A percentile compares a stretch with the other conserved stretches of the same genome.
Evolutionary conservation across 2,797 vertebrate species (phyloP).

Genomic region (Pseudocheirus occidentalis): DNA sequence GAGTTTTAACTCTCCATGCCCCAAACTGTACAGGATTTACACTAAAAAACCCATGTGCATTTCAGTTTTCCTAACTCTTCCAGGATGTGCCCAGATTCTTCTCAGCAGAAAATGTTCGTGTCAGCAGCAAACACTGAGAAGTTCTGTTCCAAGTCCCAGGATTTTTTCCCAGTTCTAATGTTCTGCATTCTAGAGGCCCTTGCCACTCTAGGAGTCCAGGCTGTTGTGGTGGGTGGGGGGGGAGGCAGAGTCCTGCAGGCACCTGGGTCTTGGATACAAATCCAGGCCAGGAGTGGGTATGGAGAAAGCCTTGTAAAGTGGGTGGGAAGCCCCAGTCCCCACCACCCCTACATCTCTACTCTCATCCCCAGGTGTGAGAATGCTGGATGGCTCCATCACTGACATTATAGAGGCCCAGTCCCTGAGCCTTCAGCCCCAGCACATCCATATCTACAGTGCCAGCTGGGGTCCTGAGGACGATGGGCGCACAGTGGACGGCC

Average conservation of each 20-base stretch:
- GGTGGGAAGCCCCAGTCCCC: not conserved
- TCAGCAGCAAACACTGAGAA: not conserved
- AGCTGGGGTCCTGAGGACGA: conserved; percentile 95
- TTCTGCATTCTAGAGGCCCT: not conserved
- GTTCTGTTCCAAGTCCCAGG: not conserved
- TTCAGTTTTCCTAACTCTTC: not conserved
- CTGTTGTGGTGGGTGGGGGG: too few species aligned
- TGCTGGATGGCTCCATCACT: conserved; percentile 92
- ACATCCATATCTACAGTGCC: conserved; percentile 94
- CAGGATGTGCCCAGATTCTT: not conserved
- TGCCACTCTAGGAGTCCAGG: not conserved
- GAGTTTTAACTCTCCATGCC: not conserved
- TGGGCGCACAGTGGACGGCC: conserved; percentile 91
- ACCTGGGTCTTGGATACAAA: not conserved
- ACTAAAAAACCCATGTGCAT: not conserved
- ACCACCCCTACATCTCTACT: not conserved
- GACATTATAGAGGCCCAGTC: conserved; percentile 92
- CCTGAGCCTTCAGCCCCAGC: conserved; percentile 89
- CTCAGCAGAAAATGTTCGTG: not conserved
- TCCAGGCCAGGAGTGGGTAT: not conserved
- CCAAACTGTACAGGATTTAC: not conserved
- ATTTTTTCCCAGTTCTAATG: not conserved
- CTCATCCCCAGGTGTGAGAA: conserved; percentile 88
- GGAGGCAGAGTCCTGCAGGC: not conserved
- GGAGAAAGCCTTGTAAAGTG: not conserved